Percentiles rank a stretch among this genome's conserved stretches.
Evolutionary conservation across 2,797 vertebrate species (phyloP).

Genomic region (Spea hammondii): DNA sequence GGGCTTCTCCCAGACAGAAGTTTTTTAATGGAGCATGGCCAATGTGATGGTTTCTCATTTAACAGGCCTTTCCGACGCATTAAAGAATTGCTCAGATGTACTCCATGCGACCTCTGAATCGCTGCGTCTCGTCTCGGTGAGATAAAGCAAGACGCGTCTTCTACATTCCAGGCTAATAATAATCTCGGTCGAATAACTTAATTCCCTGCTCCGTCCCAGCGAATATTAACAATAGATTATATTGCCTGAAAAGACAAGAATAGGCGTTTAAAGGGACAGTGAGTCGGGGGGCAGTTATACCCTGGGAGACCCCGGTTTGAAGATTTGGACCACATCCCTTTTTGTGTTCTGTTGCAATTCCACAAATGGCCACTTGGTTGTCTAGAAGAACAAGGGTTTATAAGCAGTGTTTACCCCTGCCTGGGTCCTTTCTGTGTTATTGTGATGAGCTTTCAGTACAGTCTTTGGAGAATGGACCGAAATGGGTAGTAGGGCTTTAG

Average conservation of each 20-base stretch:
- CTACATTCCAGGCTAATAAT: slow-evolving; percentile 3
- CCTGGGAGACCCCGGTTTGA: too few species aligned
- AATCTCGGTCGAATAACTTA: background rate
- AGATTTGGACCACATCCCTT: too few species aligned
- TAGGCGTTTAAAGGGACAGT: background rate
- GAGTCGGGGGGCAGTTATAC: too few species aligned
- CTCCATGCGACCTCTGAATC: slow-evolving; percentile 22
- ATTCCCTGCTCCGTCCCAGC: background rate
- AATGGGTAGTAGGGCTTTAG: too few species aligned
- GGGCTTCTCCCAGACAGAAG: slow-evolving; percentile 3
- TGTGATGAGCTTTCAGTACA: too few species aligned
- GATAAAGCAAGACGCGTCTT: background rate
- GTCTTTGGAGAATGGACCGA: too few species aligned
- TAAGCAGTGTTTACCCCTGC: too few species aligned
- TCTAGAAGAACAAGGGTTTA: too few species aligned
- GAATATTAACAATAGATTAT: background rate
- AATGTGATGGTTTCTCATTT: slow-evolving; percentile 31
- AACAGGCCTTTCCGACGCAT: background rate
- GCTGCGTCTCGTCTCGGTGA: background rate
- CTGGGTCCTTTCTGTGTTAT: too few species aligned
- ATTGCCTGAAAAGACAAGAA: background rate
- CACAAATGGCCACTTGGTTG: too few species aligned
- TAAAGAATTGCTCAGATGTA: slow-evolving; percentile 8
- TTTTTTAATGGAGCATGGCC: slow-evolving; percentile 19
- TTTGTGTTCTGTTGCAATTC: too few species aligned